Conservation (phyloP, 2,888 invertebrate species). For the Drosophila bunnanda region DNA sequence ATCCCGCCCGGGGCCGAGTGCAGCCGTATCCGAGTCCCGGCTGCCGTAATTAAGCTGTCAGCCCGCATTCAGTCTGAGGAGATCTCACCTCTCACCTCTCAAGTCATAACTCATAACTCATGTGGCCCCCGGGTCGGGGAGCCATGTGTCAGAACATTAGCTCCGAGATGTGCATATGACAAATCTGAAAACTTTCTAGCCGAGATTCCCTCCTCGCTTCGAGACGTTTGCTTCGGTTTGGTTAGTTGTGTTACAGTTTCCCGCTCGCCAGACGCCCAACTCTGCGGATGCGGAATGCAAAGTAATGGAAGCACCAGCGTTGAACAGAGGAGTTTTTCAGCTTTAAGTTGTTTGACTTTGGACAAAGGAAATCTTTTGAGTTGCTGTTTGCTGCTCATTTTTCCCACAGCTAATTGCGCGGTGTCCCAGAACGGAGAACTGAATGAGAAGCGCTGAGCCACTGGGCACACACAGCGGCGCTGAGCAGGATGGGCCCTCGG, state of each 20-base stretch:
- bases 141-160: conserved; percentile 60
- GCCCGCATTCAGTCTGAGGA: conserved; percentile 18
- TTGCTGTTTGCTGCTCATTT: conserved; percentile 64
- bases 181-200: conserved; percentile 70
- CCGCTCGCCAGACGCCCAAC: conserved; percentile 52
- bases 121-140: conserved; percentile 39
- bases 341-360: conserved; percentile 67
- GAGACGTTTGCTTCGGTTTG: conserved; percentile 13
- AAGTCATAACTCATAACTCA: conserved; percentile 43
- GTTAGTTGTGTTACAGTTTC: conserved; percentile 26
- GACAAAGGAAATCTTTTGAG: conserved; percentile 38
- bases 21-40: conserved; percentile 11
- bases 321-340: conserved; percentile 34
- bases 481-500: background rate
- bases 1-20: conserved; percentile 25
- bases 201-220: conserved; percentile 42
- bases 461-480: conserved; percentile 54
- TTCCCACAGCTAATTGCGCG: conserved; percentile 72
- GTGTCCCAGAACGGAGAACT: conserved; percentile 48
- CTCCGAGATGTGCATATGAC: conserved; percentile 70
- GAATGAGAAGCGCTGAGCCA: conserved; percentile 65
- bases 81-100: conserved; percentile 49
- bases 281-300: conserved; percentile 36
- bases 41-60: conserved; percentile 48
- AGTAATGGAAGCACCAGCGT: conserved; percentile 9